Conservation (phyloP, 2,888 invertebrate species). For the Laspeyria flexula region DNA sequence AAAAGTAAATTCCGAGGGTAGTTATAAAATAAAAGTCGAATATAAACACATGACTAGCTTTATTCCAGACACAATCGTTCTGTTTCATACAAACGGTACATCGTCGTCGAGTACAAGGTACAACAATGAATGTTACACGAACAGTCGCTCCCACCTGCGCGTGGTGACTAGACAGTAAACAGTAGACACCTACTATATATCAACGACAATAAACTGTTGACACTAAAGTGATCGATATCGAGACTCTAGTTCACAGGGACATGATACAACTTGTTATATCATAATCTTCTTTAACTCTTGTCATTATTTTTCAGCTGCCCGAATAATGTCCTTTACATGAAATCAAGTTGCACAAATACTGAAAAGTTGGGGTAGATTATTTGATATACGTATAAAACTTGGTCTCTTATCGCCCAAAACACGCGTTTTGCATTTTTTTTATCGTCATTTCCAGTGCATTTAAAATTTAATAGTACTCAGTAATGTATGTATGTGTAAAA, state of each 20-base stretch:
- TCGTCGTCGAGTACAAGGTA: constrained; percentile 45
- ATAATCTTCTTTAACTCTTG: too few relatives aligned
- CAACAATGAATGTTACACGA: constrained; percentile 66
- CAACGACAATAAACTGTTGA: constrained; percentile 1
- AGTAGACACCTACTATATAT: too few relatives aligned
- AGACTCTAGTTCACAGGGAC: not conserved
- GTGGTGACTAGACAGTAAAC: constrained; percentile 18
- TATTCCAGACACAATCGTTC: constrained; percentile 74
- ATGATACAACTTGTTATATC: not conserved
- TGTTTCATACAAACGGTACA: constrained; percentile 46
- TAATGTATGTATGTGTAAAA: not conserved
- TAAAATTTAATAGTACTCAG: too few relatives aligned
- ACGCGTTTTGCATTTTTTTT: too few relatives aligned
- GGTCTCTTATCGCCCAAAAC: too few relatives aligned
- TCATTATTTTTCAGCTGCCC: too few relatives aligned
- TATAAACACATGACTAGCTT: constrained; percentile 84
- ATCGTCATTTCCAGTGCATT: too few relatives aligned
- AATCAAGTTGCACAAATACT: too few relatives aligned
- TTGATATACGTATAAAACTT: too few relatives aligned
- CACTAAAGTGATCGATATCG: not conserved
- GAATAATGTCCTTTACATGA: too few relatives aligned
- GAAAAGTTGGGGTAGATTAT: too few relatives aligned
- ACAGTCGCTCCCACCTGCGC: constrained; percentile 52
- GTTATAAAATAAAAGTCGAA: constrained; percentile 57
- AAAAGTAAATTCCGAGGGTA: not conserved